phyloP scores from a whole-genome alignment of 2,888 invertebrate species.

The Itoplectis maculator region DNA sequence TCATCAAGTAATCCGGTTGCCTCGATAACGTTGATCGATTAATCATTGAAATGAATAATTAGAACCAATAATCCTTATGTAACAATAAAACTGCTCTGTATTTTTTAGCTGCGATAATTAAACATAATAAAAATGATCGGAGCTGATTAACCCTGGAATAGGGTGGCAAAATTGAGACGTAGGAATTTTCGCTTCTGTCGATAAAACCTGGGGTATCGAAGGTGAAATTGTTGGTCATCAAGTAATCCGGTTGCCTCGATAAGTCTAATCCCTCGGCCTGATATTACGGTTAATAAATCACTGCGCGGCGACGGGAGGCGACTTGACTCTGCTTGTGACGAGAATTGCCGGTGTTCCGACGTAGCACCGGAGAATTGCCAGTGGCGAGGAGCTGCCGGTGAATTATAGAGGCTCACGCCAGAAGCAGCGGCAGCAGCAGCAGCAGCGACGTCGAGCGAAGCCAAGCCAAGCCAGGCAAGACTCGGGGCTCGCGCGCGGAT shows the following conservation, averaged over 20 bases:
- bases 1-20: constrained; percentile 3
- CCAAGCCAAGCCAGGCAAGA: constrained; percentile 34
- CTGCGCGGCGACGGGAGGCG: not conserved
- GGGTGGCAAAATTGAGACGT: not conserved
- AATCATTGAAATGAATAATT: too few relatives aligned
- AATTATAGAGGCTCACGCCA: constrained; percentile 62
- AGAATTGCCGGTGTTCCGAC: constrained; percentile 47
- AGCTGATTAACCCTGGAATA: not conserved
- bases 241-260: constrained; percentile 2
- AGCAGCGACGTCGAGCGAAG: constrained; percentile 21
- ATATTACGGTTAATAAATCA: constrained; percentile 12
- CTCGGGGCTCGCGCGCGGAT: constrained; percentile 42
- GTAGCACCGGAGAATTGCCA: constrained; percentile 39
- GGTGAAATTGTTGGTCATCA: not conserved
- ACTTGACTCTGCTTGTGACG: constrained; percentile 27
- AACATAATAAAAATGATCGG: too few relatives aligned
- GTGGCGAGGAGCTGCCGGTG: constrained; percentile 48
- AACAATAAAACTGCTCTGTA: not conserved
- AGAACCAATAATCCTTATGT: too few relatives aligned
- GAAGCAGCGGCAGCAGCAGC: constrained; percentile 13
- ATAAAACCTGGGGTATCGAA: not conserved
- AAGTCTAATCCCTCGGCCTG: not conserved
- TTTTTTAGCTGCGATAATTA: not conserved
- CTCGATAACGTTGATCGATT: too few relatives aligned
- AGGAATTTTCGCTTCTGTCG: not conserved